These are phyloP conservation scores for Noctua fimbriata DNA, from an alignment of 2,888 invertebrate species.

Conservation along the genomic window DNA sequence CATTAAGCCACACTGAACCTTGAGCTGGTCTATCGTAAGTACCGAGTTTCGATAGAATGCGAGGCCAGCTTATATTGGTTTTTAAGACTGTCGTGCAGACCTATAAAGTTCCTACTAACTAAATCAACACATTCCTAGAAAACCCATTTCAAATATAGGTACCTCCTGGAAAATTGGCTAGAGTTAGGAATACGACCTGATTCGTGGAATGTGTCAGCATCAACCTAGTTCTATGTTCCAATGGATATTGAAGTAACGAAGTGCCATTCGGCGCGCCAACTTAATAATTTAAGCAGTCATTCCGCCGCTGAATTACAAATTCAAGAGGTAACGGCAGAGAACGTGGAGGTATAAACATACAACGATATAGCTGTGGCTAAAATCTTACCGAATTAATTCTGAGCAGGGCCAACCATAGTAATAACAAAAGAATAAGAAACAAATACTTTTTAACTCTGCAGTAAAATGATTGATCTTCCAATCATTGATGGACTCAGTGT, in stretches of 20 bases:
- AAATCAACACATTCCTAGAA: constrained; percentile 9
- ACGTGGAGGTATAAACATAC: constrained; percentile 10
- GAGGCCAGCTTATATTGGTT: background rate
- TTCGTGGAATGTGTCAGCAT: constrained; percentile 29
- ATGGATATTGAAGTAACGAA: constrained; percentile 43
- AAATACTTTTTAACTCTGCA: background rate
- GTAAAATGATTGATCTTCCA: no score
- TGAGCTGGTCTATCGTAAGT: background rate
- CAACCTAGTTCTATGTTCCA: constrained; percentile 49
- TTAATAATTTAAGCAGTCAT: constrained; percentile 60
- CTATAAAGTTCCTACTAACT: background rate
- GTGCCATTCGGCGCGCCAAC: constrained; percentile 37
- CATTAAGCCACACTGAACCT: background rate
- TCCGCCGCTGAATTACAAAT: constrained; percentile 51
- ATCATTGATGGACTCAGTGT: background rate
- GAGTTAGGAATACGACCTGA: constrained; percentile 25
- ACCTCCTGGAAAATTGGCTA: constrained; percentile 19
- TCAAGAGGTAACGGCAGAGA: constrained; percentile 33
- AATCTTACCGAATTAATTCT: background rate
- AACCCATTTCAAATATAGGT: background rate
- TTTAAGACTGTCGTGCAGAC: background rate
- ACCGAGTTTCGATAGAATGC: background rate
- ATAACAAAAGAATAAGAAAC: background rate
- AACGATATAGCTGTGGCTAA: background rate
- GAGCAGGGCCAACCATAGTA: background rate